Evolutionary conservation across 2,888 invertebrate species (phyloP).

Genomic region (Dorcus hopei): DNA sequence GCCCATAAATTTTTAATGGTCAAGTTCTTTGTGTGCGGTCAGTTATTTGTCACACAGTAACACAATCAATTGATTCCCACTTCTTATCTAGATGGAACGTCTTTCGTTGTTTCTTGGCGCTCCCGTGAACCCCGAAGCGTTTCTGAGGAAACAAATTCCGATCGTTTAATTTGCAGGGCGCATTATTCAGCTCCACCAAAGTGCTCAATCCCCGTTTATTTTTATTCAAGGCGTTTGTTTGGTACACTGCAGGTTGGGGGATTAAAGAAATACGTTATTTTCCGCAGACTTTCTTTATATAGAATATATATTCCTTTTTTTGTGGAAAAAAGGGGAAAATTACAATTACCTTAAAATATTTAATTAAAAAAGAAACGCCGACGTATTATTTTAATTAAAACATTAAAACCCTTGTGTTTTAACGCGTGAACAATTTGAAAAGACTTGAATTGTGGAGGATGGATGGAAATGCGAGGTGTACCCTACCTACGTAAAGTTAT

Average conservation of each 20-base stretch:
- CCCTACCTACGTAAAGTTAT: not conserved
- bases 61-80: constrained; percentile 14
- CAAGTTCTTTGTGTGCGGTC: constrained; percentile 5
- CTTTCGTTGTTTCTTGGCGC: constrained; percentile 11
- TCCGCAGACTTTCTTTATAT: too few species aligned
- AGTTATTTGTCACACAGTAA: constrained; percentile 14
- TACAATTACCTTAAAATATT: too few species aligned
- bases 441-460: too few species aligned
- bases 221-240: constrained; percentile 16
- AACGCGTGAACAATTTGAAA: too few species aligned
- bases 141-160: constrained; percentile 20
- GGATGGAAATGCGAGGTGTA: not conserved
- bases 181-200: constrained; percentile 21
- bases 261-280: too few species aligned
- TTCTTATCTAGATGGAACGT: constrained; percentile 13
- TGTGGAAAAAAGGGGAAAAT: too few species aligned
- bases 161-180: constrained; percentile 20
- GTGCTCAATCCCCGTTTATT: constrained; percentile 19
- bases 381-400: too few species aligned
- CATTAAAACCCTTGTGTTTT: too few species aligned
- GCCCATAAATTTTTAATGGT: too few species aligned
- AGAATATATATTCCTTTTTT: too few species aligned
- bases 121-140: constrained; percentile 16
- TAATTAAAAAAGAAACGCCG: too few species aligned
- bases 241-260: constrained; percentile 10